phyloP scores from a whole-genome alignment of 2,797 vertebrate genomes.

The Acipenser ruthenus region DNA sequence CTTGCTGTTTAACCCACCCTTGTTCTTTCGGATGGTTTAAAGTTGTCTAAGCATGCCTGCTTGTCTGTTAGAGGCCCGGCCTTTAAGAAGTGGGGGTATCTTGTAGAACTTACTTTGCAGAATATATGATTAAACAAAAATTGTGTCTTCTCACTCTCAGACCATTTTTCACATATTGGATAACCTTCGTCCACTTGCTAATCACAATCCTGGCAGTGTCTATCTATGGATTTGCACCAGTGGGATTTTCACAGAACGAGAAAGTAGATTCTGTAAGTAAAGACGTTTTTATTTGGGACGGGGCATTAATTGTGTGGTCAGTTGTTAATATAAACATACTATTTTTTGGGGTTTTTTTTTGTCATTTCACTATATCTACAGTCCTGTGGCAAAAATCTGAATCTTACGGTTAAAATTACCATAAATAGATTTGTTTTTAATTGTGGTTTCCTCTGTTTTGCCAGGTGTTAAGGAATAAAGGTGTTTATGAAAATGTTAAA shows the following conservation, averaged over 20 bases:
- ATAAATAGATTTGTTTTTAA: too few species aligned
- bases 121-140: neutral
- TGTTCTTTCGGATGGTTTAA: neutral
- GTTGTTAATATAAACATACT: neutral
- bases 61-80: neutral
- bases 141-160: conserved; percentile 43
- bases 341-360: neutral
- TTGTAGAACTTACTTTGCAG: too few species aligned
- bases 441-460: conserved; percentile 12
- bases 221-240: conserved; percentile 87
- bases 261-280: conserved; percentile 89
- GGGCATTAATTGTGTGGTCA: neutral
- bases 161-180: conserved; percentile 98
- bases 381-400: neutral
- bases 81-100: too few species aligned
- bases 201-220: conserved; percentile 82
- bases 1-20: neutral
- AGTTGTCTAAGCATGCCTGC: neutral
- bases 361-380: neutral
- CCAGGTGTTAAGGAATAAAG: conserved; percentile 88
- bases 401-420: neutral
- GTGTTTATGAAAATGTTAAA: conserved; percentile 93
- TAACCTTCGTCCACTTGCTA: conserved; percentile 91
- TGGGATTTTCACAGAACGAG: conserved; percentile 94
- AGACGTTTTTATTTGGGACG: neutral